Base-by-base conservation (phyloP, 64 coral and sea anemone genomes). In the Montipora foliosa region DNA sequence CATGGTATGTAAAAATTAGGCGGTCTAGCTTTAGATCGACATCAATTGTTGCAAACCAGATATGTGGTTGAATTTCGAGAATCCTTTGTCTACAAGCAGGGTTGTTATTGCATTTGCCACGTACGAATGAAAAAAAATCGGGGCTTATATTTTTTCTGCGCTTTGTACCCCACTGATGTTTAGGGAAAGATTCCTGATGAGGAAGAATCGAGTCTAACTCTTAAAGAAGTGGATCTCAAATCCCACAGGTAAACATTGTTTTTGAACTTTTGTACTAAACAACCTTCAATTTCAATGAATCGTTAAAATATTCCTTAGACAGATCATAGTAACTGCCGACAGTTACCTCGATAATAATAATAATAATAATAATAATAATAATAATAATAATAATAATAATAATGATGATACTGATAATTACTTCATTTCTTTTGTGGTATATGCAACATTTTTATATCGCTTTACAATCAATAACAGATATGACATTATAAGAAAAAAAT, bases 121-220 rank as follows among this genome's bases (percentile, higher is more conserved):
- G 45, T 85, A 55, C 55, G 59, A 86, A 21, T 72, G 5, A 3
- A 20, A 55, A 7, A 17, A 55, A 79, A 62, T 15, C 24, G 29
- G 44, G 49, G 19, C 64, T 22, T 10, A 69, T 45, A 51, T 49
- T 68, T 70, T 48, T 16, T 45, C 6, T 57, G 5, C 11, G 60
- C 45, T 48, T n/a, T 82, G 16, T 15, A 16, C 47, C 5, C 55
- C 0, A 55, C 0, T 25, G 55, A 19, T 37, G 62, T 95, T 62
- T 46, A 98, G 96, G 89, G 79, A 51, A 98, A 95, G 68, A 83
- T 87, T 67, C 77, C 37, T 45, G 96, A 98, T 61, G 96, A 98
- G 4, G 93, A 98, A 72, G 93, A 94, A 64, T 85, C 79, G 50
- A 87, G 68, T 19, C 71, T 95, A 83, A 77, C 49, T 15, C 21